Conservation (phyloP, 2,797 vertebrate genomes). For the Takifugu rubripes region DNA sequence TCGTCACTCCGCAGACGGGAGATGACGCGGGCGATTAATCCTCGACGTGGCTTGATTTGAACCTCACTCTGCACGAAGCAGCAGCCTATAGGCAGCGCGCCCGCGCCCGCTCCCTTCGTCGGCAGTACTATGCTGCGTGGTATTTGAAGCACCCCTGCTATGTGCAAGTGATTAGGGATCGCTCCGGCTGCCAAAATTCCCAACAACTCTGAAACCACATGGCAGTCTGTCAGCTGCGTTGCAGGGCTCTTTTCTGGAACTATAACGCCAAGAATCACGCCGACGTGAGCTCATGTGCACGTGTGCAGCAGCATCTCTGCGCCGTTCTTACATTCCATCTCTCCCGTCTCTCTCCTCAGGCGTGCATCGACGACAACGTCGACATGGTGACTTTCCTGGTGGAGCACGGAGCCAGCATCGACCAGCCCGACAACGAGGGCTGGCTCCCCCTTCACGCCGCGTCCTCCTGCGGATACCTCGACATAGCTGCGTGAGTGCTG, state of each 20-base stretch:
- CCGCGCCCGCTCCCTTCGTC: conserved; percentile 6
- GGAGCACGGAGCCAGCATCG: conserved; percentile 95
- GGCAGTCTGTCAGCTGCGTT: conserved; percentile 21
- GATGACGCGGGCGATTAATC: conserved; percentile 15
- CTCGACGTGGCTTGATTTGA: conserved; percentile 7
- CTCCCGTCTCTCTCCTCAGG: conserved; percentile 69
- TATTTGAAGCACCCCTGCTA: conserved; percentile 53
- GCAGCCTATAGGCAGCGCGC: conserved; percentile 5
- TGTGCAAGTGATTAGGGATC: conserved; percentile 52
- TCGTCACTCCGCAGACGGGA: conserved; percentile 11
- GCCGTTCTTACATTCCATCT: no score
- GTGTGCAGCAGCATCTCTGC: not conserved
- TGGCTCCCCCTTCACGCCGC: conserved; percentile 99
- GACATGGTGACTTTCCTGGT: conserved; percentile 99
- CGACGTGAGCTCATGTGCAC: conserved; percentile 5
- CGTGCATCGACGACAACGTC: conserved; percentile 98
- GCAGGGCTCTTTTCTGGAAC: conserved; percentile 25
- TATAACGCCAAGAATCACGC: conserved; percentile 5
- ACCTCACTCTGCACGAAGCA: not conserved
- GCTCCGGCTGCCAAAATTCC: conserved; percentile 51
- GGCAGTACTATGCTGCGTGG: conserved; percentile 36
- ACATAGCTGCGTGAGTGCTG: conserved; percentile 91
- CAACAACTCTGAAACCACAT: conserved; percentile 34
- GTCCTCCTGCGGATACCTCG: conserved; percentile 97
- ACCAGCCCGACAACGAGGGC: conserved; percentile 99